Evolutionary conservation across 1,140 invertebrate species (phyloP).

Genomic region (Trialeurodes vaporariorum): DNA sequence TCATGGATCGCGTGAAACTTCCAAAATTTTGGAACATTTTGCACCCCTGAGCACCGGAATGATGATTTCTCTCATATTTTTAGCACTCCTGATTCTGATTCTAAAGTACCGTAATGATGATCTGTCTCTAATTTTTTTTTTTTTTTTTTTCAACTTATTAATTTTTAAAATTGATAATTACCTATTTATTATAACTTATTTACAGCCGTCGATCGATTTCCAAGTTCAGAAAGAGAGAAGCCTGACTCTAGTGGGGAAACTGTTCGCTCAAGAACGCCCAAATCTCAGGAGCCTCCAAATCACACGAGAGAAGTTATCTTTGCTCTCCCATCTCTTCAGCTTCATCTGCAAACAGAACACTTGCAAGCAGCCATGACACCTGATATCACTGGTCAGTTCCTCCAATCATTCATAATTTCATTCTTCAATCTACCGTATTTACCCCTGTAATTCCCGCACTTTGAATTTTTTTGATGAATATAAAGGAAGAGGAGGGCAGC

Average conservation of each 20-base stretch:
- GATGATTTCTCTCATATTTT: no score
- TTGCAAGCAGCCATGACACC: constrained; percentile 40
- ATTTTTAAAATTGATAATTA: neutral
- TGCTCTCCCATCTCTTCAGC: constrained; percentile 79
- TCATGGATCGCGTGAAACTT: no score
- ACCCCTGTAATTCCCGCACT: no score
- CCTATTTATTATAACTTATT: constrained; percentile 23
- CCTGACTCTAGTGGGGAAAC: constrained; percentile 16
- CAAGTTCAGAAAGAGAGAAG: constrained; percentile 61
- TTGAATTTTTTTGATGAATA: no score
- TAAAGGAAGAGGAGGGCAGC: no score
- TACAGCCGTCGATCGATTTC: constrained; percentile 77
- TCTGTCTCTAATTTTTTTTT: no score
- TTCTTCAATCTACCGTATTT: no score
- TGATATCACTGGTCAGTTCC: constrained; percentile 13
- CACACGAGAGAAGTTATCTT: constrained; percentile 92
- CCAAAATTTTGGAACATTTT: no score
- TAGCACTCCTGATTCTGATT: no score
- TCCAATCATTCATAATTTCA: no score
- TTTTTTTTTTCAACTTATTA: constrained; percentile 4
- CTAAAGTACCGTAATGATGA: no score
- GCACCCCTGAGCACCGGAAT: no score
- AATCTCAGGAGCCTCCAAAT: constrained; percentile 59
- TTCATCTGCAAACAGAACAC: constrained; percentile 89
- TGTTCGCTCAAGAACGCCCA: constrained; percentile 36